phyloP scores from a whole-genome alignment of 2,113 vertebrate species.

The Phainopepla nitens region DNA sequence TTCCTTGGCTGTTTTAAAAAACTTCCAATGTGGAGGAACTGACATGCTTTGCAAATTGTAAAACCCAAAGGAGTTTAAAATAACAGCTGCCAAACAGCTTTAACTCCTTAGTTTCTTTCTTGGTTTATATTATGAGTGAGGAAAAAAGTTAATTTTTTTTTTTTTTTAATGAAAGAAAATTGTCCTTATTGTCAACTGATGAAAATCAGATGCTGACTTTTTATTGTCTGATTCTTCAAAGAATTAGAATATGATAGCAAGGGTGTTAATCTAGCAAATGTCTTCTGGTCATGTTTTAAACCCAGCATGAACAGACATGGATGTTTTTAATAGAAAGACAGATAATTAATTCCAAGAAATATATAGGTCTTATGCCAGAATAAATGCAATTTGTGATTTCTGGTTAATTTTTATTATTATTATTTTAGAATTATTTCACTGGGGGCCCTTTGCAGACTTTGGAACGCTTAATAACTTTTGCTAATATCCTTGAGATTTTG shows the following conservation, averaged over 20 bases:
- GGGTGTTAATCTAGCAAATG: conserved; percentile 27
- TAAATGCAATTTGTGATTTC: conserved; percentile 34
- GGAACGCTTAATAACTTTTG: background rate
- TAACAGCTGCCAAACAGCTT: conserved; percentile 12
- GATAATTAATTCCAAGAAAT: conserved; percentile 25
- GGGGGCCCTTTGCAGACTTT: background rate
- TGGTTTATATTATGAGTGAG: background rate
- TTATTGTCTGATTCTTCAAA: conserved; percentile 2
- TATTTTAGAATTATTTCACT: background rate
- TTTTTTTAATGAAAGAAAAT: background rate
- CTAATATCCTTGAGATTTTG: background rate
- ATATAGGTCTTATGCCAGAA: conserved; percentile 5
- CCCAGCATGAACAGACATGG: background rate
- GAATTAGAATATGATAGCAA: conserved; percentile 32
- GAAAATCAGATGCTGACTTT: conserved; percentile 15
- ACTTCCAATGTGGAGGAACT: background rate
- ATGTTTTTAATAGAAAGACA: conserved; percentile 41
- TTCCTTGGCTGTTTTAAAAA: background rate
- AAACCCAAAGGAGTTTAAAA: conserved; percentile 3
- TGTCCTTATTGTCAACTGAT: background rate
- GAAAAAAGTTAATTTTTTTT: background rate
- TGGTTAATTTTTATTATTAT: conserved; percentile 32
- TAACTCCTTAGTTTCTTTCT: background rate
- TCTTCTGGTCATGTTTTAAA: conserved; percentile 11
- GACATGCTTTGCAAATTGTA: background rate